phyloP scores from a whole-genome alignment of 2,797 vertebrate genomes.

The Buceros bicornis region DNA sequence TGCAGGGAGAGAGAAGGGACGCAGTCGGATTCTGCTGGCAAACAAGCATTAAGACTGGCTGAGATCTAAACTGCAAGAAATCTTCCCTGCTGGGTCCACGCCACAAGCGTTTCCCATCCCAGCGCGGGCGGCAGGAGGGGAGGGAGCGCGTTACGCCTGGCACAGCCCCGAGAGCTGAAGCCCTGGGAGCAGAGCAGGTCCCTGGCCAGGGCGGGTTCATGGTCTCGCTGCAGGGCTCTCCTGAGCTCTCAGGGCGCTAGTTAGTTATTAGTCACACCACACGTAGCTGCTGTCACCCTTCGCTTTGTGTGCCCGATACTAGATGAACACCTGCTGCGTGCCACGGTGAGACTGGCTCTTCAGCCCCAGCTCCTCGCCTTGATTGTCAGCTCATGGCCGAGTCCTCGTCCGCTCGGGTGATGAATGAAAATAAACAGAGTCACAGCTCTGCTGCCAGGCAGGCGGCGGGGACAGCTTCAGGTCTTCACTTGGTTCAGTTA shows the following conservation, averaged over 20 bases:
- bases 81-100: background rate
- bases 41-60: background rate
- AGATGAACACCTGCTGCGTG: background rate
- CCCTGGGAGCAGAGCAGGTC: fast-evolving
- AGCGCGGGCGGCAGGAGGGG: background rate
- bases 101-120: background rate
- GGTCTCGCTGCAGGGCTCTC: background rate
- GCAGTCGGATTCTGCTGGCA: fast-evolving
- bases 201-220: fast-evolving
- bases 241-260: background rate
- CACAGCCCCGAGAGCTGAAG: background rate
- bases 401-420: fast-evolving
- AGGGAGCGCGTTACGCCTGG: fast-evolving
- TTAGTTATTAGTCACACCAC: background rate
- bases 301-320: background rate
- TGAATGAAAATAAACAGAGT: background rate
- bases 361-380: background rate
- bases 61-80: background rate
- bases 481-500: background rate
- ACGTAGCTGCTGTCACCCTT: background rate
- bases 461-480: background rate
- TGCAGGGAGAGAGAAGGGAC: background rate
- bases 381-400: background rate
- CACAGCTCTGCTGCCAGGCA: background rate
- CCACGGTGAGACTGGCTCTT: background rate